A percentile compares a stretch with the other conserved stretches of the same genome.
These are phyloP conservation scores for Geophilus truncorum DNA, from an alignment of 2,888 invertebrate genomes.

Conservation along the genomic window DNA sequence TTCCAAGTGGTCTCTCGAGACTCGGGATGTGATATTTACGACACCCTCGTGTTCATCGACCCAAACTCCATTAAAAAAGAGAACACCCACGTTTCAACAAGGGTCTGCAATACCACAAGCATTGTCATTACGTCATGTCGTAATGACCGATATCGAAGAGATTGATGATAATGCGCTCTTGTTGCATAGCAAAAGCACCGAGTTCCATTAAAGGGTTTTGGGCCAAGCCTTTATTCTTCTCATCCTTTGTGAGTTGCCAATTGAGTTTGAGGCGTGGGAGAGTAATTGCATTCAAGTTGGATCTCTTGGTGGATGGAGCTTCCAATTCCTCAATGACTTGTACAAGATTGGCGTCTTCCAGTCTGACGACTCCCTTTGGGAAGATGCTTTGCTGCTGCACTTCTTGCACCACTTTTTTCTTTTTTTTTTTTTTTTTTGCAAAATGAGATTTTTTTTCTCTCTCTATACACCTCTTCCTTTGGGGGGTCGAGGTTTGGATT, in stretches of 20 bases:
- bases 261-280: constrained; percentile 27
- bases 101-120: not conserved
- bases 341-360: constrained; percentile 27
- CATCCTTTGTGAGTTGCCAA: constrained; percentile 22
- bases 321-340: constrained; percentile 24
- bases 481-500: not conserved
- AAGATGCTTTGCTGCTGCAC: constrained; percentile 22
- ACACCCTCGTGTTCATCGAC: constrained; percentile 14
- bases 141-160: not conserved
- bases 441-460: not conserved
- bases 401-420: not conserved
- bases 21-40: constrained; percentile 18
- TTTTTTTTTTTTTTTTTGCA: not conserved
- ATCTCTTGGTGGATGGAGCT: constrained; percentile 27
- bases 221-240: not conserved
- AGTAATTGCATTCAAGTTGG: constrained; percentile 24
- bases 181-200: not conserved
- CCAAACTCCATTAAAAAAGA: not conserved
- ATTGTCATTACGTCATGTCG: not conserved
- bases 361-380: constrained; percentile 27
- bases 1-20: constrained; percentile 4
- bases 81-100: not conserved
- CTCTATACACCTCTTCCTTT: not conserved
- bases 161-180: not conserved
- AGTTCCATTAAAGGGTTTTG: constrained; percentile 11